Evolutionary conservation across 2,888 invertebrate genomes (phyloP).

Genomic region (Drosophila glabriapex): DNA sequence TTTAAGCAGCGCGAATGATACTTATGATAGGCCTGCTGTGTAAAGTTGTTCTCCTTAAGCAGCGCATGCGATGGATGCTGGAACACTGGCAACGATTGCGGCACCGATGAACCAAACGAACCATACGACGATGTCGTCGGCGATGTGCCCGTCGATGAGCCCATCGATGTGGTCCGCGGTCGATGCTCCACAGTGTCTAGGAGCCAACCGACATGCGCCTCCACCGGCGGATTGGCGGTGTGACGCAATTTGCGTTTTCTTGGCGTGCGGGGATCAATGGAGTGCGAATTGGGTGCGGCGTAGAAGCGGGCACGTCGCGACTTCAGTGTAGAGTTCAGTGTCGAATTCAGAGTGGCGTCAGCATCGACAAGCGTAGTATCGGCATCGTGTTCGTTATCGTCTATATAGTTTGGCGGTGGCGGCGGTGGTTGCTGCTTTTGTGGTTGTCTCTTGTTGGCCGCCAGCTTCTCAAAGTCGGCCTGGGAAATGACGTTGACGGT

Average conservation of each 20-base stretch:
- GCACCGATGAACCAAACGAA: slow-evolving; percentile 90
- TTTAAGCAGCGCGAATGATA: slow-evolving; percentile 95
- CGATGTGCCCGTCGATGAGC: slow-evolving; percentile 93
- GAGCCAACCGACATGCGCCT: slow-evolving; percentile 99
- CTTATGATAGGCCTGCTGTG: slow-evolving; percentile 98
- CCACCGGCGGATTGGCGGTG: slow-evolving; percentile 96
- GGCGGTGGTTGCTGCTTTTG: slow-evolving; percentile 91
- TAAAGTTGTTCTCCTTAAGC: slow-evolving; percentile 98
- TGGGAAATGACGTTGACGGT: slow-evolving; percentile 95
- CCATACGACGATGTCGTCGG: slow-evolving; percentile 87
- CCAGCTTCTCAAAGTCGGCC: slow-evolving; percentile 93
- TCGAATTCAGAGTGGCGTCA: slow-evolving; percentile 75
- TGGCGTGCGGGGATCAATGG: slow-evolving; percentile 88
- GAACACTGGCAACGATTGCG: slow-evolving; percentile 94
- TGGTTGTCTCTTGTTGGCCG: slow-evolving; percentile 86
- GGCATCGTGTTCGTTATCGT: slow-evolving; percentile 72
- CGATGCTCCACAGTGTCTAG: slow-evolving; percentile 96
- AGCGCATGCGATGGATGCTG: slow-evolving; percentile 98
- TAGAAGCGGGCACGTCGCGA: slow-evolving; percentile 93
- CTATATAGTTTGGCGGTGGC: slow-evolving; percentile 90
- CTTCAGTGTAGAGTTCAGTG: slow-evolving; percentile 80
- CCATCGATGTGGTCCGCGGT: slow-evolving; percentile 91
- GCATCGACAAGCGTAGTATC: slow-evolving; percentile 59
- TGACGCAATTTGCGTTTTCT: slow-evolving; percentile 96
- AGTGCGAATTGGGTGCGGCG: slow-evolving; percentile 94